A percentile compares a stretch with the other conserved stretches of the same genome.
phyloP scores from a whole-genome alignment of 1,140 invertebrate genomes.

The Drosophila setifemur region DNA sequence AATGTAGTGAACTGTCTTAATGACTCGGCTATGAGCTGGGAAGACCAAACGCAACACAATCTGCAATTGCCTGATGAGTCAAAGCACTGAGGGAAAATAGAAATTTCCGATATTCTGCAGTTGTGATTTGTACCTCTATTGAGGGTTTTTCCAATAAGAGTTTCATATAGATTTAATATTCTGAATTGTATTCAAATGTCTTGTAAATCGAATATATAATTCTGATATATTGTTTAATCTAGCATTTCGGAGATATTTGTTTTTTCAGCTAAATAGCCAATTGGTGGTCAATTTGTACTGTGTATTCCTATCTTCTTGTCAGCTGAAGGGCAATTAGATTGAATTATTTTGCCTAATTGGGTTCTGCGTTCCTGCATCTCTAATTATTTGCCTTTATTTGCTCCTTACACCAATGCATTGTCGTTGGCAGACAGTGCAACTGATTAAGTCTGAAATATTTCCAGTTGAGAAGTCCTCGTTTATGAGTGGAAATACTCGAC shows the following conservation, averaged over 20 bases:
- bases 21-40: not conserved
- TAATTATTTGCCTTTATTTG: not conserved
- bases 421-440: not conserved
- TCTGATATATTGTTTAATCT: too few species aligned
- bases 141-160: too few species aligned
- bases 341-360: not conserved
- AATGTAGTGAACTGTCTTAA: not conserved
- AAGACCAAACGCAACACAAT: not conserved
- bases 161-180: too few species aligned
- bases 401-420: not conserved
- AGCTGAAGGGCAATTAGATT: not conserved
- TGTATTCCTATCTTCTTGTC: too few species aligned
- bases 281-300: too few species aligned
- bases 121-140: too few species aligned
- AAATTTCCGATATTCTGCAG: too few species aligned
- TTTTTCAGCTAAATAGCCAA: too few species aligned
- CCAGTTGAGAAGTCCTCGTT: not conserved
- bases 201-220: too few species aligned
- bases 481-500: slow-evolving; percentile 1
- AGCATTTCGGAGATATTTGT: too few species aligned
- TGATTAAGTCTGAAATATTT: too few species aligned
- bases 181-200: too few species aligned
- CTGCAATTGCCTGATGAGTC: not conserved
- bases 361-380: not conserved
- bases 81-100: not conserved